Evolutionary conservation across 2,113 vertebrate species (phyloP).

Genomic region (Microtus montanus): DNA sequence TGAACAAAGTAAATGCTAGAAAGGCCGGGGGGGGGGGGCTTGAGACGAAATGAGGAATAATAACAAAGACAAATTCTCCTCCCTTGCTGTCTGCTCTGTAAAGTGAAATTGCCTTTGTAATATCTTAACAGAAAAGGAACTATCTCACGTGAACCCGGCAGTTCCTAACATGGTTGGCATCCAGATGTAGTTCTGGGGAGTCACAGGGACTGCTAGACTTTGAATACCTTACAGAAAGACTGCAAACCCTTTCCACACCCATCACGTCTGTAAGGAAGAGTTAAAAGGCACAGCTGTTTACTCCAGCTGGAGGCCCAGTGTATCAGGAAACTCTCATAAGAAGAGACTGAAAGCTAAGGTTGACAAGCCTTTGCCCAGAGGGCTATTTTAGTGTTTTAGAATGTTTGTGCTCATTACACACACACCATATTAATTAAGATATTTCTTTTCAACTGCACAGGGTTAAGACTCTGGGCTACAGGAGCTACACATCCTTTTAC

Average conservation of each 20-base stretch:
- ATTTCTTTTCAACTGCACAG: not conserved
- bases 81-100: not conserved
- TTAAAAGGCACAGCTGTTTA: not conserved
- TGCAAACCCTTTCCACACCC: not conserved
- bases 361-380: not conserved
- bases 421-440: not conserved
- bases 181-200: not conserved
- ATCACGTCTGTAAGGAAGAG: not conserved
- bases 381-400: constrained; percentile 15
- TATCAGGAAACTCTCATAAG: not conserved
- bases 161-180: not conserved
- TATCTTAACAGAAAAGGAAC: not conserved
- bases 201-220: not conserved
- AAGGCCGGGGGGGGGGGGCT: not conserved
- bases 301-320: not conserved
- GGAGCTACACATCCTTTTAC: not conserved
- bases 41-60: not conserved
- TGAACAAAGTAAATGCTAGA: not conserved
- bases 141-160: not conserved
- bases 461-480: not conserved
- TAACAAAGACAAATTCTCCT: not conserved
- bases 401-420: not conserved
- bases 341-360: not conserved
- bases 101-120: not conserved
- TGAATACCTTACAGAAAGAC: not conserved